Conservation (phyloP, 2,888 invertebrate genomes). For the Hyposoter didymator region DNA sequence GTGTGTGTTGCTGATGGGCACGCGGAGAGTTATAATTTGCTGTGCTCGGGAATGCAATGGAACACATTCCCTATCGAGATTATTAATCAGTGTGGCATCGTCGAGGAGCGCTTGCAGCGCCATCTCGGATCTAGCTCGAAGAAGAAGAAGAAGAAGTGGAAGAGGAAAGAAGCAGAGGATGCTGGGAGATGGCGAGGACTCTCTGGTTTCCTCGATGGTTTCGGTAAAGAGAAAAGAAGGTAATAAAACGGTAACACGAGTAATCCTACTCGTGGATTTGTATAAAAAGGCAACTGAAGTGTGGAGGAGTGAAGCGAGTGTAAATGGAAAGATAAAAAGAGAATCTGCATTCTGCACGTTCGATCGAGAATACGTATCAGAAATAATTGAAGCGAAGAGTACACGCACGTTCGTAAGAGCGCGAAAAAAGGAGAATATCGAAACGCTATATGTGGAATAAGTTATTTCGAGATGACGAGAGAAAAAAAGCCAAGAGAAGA, state of each 20-base stretch:
- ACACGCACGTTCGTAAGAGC: slow-evolving; percentile 35
- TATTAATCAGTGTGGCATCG: slow-evolving; percentile 49
- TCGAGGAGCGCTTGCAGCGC: slow-evolving; percentile 17
- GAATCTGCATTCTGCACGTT: slow-evolving; percentile 25
- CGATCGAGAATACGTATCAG: slow-evolving; percentile 20
- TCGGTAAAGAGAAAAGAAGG: slow-evolving; percentile 3
- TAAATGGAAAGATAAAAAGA: not conserved
- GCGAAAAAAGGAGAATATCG: slow-evolving; percentile 26
- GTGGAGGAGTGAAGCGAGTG: not conserved
- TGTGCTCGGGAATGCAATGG: slow-evolving; percentile 31
- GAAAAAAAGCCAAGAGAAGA: not conserved
- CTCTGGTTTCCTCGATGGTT: slow-evolving; percentile 11
- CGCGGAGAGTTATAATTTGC: slow-evolving; percentile 56
- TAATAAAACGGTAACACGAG: slow-evolving; percentile 44
- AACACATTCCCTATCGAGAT: slow-evolving; percentile 48
- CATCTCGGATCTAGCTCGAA: slow-evolving; percentile 24
- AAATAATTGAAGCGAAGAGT: slow-evolving; percentile 42
- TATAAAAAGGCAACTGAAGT: not conserved
- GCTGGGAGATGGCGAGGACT: too few relatives aligned
- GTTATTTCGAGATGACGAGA: slow-evolving; percentile 58
- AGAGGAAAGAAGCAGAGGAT: not conserved
- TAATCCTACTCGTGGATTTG: slow-evolving; percentile 19
- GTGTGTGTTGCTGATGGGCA: slow-evolving; percentile 38
- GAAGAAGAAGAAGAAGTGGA: not conserved
- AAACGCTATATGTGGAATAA: slow-evolving; percentile 30